Evolutionary conservation across 1,140 invertebrate genomes (phyloP).

Genomic region (Contarinia nasturtii): DNA sequence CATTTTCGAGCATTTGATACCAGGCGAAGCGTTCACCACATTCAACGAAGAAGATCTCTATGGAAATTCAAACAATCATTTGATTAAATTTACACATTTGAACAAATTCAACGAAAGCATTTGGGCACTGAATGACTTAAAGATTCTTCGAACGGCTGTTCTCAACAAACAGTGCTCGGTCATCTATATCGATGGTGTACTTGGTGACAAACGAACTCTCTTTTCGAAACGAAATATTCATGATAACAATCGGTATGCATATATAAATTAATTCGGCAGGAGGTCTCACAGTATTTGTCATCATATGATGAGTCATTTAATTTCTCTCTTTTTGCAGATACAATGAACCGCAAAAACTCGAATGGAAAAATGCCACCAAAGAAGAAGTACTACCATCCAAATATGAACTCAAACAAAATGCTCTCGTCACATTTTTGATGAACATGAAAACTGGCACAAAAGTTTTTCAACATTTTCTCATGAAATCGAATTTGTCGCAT

Average conservation of each 20-base stretch:
- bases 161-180: slow-evolving; percentile 22
- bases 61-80: slow-evolving; percentile 24
- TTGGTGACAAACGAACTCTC: slow-evolving; percentile 21
- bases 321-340: slow-evolving; percentile 9
- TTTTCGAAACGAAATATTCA: slow-evolving; percentile 24
- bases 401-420: slow-evolving; percentile 31
- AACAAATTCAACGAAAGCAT: slow-evolving; percentile 30
- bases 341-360: slow-evolving; percentile 22
- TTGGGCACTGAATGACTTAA: slow-evolving; percentile 22
- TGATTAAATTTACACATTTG: slow-evolving; percentile 24
- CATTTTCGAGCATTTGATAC: slow-evolving; percentile 33
- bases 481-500: slow-evolving; percentile 34
- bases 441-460: slow-evolving; percentile 37
- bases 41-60: slow-evolving; percentile 24
- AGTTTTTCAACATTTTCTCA: slow-evolving; percentile 41
- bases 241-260: slow-evolving; percentile 22
- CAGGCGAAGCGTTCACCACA: slow-evolving; percentile 29
- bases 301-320: background rate
- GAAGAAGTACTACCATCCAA: slow-evolving; percentile 15
- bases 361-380: slow-evolving; percentile 19
- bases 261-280: background rate
- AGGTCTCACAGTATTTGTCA: too few species aligned
- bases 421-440: slow-evolving; percentile 33
- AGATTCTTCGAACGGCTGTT: slow-evolving; percentile 20
- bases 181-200: slow-evolving; percentile 22